Base-by-base conservation (phyloP, 2,113 vertebrate species). In the Cinclus cinclus region DNA sequence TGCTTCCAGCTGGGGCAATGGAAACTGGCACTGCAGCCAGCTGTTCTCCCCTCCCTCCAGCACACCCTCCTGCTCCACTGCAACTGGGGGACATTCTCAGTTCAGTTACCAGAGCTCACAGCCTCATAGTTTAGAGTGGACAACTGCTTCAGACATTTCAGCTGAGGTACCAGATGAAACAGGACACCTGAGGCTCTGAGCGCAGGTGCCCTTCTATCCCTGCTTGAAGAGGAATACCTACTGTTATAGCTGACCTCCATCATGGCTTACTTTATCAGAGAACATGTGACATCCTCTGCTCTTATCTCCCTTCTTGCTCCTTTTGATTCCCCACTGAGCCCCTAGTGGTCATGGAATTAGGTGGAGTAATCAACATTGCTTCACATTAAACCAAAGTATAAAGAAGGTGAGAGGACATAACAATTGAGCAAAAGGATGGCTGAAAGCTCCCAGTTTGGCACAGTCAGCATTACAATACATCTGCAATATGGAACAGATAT, bases 151-250 rank as follows among this genome's bases (percentile, higher is more conserved):
- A 50, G 47, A 42, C 21, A 4, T 59, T 82, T 53, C 35, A n/a
- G 46, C 24, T 62, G 42, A 53, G 13, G 33, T 23, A 74, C 35
- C 19, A 73, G 39, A 13, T 39, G 44, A 60, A 68, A n/a, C 13
- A 20, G 30, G 30, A 76, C 30, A 39, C 11, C 42, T 46, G 62
- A 53, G 50, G 27, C 24, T 74, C 1, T 0, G 0, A 67, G 18
- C 25, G 23, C 10, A 11, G 1, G 9, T 20, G 9, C 42, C 30
- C 42, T 78, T 78, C 74, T 53, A 53, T 58, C 13, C 39, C 35
- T 79, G 39, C 39, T 2, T 3, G n/a, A 68, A 46, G 47, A 79
- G 33, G 11, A 49, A 24, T 28, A 30, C 12, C 42, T 60, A 2
- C 30, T 79, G 5, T 42, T 79, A 24, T 2, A 71, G 44, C 35